Evolutionary conservation across 2,113 vertebrate genomes (phyloP).

Genomic region (Bambusicola thoracicus): DNA sequence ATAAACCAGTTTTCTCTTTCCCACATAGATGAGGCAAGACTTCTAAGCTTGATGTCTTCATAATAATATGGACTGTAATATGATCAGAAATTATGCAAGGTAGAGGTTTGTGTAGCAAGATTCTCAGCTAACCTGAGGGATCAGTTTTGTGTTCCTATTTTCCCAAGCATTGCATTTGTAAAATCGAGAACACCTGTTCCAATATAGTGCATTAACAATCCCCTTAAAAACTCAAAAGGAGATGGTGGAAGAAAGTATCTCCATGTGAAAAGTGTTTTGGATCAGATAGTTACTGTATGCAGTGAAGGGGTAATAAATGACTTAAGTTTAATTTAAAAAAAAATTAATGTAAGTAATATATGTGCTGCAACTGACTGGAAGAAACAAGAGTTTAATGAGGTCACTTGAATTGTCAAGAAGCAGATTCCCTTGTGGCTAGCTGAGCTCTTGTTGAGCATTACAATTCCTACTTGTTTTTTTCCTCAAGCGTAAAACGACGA

Average conservation of each 20-base stretch:
- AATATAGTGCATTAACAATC: background rate
- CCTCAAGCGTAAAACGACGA: background rate
- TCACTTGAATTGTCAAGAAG: background rate
- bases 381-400: background rate
- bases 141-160: background rate
- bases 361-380: constrained; percentile 9
- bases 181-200: background rate
- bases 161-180: background rate
- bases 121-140: background rate
- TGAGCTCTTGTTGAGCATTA: background rate
- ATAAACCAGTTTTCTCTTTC: constrained; percentile 9
- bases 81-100: background rate
- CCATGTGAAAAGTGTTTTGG: background rate
- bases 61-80: constrained; percentile 1
- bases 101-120: background rate
- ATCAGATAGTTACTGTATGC: background rate
- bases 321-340: constrained; percentile 7
- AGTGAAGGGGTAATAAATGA: background rate
- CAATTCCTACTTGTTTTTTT: background rate
- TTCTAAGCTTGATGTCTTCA: constrained; percentile 1
- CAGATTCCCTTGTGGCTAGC: background rate
- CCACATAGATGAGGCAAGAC: background rate
- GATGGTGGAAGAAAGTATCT: background rate
- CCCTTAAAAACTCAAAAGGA: background rate
- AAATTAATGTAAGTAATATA: constrained; percentile 14